A percentile compares a stretch with the other conserved stretches of the same genome.
These are phyloP conservation scores for Phyllopteryx taeniolatus DNA, from an alignment of 2,113 vertebrate species.

Conservation along the genomic window DNA sequence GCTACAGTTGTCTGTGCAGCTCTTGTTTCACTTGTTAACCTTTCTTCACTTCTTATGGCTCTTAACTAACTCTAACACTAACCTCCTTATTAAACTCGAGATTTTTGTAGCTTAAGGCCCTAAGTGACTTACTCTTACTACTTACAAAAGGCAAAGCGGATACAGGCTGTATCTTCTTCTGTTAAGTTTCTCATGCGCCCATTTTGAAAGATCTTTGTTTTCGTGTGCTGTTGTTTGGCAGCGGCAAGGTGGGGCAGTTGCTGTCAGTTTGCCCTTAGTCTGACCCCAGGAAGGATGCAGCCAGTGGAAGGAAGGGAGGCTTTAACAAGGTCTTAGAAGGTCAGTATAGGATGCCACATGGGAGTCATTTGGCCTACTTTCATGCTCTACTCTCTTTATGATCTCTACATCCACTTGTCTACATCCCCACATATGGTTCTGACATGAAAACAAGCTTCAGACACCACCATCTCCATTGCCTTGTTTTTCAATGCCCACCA, in stretches of 20 bases:
- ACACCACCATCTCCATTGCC: neutral
- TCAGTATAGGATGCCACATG: conserved; percentile 20
- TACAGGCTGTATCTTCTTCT: neutral
- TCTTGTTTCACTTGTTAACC: neutral
- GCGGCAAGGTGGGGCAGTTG: conserved; percentile 1
- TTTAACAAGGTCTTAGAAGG: conserved; percentile 34
- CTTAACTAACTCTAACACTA: too few species aligned
- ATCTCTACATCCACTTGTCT: conserved; percentile 9
- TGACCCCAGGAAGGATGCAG: conserved; percentile 46
- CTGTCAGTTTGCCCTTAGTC: conserved; percentile 39
- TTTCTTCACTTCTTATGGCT: neutral
- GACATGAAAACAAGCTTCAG: conserved; percentile 2
- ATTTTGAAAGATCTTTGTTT: neutral
- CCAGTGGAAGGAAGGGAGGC: conserved; percentile 40
- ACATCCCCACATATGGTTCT: conserved; percentile 2
- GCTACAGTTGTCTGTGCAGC: too few species aligned
- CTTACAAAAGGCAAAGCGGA: neutral
- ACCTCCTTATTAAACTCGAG: neutral
- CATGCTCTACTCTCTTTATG: conserved; percentile 25
- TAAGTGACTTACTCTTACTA: neutral
- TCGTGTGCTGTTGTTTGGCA: conserved; percentile 3
- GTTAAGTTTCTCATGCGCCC: neutral
- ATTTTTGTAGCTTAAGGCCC: neutral
- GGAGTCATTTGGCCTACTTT: conserved; percentile 28
- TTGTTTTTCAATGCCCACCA: conserved; percentile 11